A percentile compares a stretch with the other conserved stretches of the same genome.
These are phyloP conservation scores for Sitta europaea DNA, from an alignment of 2,113 vertebrate genomes.

Conservation along the genomic window DNA sequence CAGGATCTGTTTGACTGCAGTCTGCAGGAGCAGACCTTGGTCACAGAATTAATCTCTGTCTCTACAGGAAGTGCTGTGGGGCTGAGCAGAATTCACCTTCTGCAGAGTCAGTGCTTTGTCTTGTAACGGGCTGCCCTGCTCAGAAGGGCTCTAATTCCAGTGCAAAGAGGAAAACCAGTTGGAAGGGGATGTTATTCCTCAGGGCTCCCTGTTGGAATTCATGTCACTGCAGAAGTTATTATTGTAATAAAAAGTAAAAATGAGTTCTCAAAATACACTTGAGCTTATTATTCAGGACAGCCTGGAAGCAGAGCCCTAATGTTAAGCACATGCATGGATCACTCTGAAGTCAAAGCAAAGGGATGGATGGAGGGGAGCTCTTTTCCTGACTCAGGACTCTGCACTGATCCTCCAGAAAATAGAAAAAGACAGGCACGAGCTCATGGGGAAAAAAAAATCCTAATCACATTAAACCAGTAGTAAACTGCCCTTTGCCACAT, in stretches of 20 bases:
- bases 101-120: conserved; percentile 33
- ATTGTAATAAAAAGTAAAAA: conserved; percentile 64
- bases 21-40: neutral
- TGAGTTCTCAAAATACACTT: conserved; percentile 53
- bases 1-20: neutral
- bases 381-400: conserved; percentile 50
- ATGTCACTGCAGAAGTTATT: conserved; percentile 63
- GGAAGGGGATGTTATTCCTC: conserved; percentile 37
- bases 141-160: neutral
- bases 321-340: conserved; percentile 51
- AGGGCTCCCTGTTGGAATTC: conserved; percentile 23
- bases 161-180: conserved; percentile 49
- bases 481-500: neutral
- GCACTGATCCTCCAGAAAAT: neutral
- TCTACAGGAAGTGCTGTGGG: neutral
- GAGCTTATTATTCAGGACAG: conserved; percentile 34
- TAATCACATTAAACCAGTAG: conserved; percentile 23
- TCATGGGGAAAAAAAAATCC: neutral
- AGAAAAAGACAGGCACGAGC: neutral
- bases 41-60: conserved; percentile 2
- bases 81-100: neutral
- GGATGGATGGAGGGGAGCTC: neutral
- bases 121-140: neutral
- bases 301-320: conserved; percentile 39
- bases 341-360: conserved; percentile 18